phyloP scores from a whole-genome alignment of 2,888 invertebrate species.

The Meiosimyza decipiens region DNA sequence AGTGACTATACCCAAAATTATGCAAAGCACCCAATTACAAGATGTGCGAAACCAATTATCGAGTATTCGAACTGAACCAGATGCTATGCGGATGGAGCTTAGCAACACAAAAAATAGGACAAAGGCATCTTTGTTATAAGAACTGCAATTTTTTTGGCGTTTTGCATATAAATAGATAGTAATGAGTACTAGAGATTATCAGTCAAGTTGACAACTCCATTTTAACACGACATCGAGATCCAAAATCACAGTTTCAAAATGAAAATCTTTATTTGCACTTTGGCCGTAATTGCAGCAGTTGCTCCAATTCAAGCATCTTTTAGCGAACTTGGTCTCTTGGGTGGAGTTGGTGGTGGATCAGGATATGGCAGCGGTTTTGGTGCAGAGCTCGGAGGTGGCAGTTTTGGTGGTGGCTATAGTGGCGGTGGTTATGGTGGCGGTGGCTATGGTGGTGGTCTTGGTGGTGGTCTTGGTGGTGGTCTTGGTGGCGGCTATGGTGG shows the following conservation, averaged over 20 bases:
- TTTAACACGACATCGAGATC: background rate
- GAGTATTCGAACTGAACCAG: too few species aligned
- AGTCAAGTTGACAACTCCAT: constrained; percentile 5
- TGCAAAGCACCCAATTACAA: too few species aligned
- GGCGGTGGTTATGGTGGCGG: constrained; percentile 40
- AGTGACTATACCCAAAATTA: too few species aligned
- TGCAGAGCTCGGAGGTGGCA: constrained; percentile 43
- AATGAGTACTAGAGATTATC: background rate
- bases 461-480: constrained; percentile 36
- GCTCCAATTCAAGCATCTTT: too few species aligned
- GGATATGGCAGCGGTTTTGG: constrained; percentile 46
- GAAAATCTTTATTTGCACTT: constrained; percentile 2
- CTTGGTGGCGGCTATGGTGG: constrained; percentile 24
- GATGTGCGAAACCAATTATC: too few species aligned
- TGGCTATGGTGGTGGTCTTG: constrained; percentile 40
- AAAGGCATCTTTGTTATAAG: background rate
- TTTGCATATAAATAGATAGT: constrained; percentile 1
- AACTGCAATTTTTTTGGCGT: background rate
- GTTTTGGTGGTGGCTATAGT: constrained; percentile 46
- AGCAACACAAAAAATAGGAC: background rate
- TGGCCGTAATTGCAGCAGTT: too few species aligned
- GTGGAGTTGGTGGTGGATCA: constrained; percentile 34
- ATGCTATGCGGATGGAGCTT: too few species aligned
- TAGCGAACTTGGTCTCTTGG: constrained; percentile 23
- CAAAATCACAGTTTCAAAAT: background rate